Base-by-base conservation (phyloP, 2,888 invertebrate genomes). In the Drosophila hamatofila region DNA sequence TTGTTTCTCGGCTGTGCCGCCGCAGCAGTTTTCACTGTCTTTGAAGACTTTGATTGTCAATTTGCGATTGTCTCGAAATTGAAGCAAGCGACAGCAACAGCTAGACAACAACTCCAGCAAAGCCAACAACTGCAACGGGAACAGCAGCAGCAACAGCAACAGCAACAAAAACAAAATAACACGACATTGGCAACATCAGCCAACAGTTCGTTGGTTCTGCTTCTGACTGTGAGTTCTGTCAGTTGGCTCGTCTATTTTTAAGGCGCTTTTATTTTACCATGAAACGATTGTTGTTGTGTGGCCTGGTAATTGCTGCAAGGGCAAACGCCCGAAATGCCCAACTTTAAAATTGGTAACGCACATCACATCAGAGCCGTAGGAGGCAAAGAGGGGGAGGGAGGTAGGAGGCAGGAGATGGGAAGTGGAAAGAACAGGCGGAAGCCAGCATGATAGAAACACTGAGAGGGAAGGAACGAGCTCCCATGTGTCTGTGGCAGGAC, bases 31-130 rank as follows among this genome's bases (percentile, higher is more conserved):
- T 88, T 72, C 86, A 89, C 86, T 83, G 86, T 86, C 86, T 89
- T 86, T 89, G 88, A 86, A 86, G 86, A 89, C 86, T 89, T 88
- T 86, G 86, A 86, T 86, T 86, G 86, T 86, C 86, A 86, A 86
- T 86, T 86, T 86, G 89, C 86, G 86, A 86, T 86, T 86, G 86
- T 86, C 86, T 86, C 86, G 86, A 81, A 86, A 88, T 84, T 83
- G 84, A 83, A 88, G 84, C 75, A 67, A 81, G 64, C 60, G 65
- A 74, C 78, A 76, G 35, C 78, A 72, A 55, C 60, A 76, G 52
- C 65, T 30, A n/a, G 12, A 59, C 60, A 72, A 58, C 59, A 62
- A 25, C 64, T n/a, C 30, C 35, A 27, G 3, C 58, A 46, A 37
- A 11, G 11, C 48, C 27, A 49, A 3, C 49, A 49, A 49, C 49